Evolutionary conservation across 2,888 invertebrate species (phyloP).

Genomic region (Aricia artaxerxes): DNA sequence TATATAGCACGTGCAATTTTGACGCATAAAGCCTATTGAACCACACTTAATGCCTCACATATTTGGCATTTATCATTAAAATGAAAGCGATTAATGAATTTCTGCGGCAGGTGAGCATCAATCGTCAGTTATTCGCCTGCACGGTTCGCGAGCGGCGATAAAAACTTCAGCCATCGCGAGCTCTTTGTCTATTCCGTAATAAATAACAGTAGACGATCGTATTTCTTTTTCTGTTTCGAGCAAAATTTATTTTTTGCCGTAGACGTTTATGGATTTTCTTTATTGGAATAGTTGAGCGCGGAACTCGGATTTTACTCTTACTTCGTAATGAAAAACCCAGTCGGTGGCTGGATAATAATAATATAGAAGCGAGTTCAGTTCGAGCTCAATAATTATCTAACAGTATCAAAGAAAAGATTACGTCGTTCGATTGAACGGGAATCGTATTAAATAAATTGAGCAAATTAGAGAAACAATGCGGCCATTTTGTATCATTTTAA

Average conservation of each 20-base stretch:
- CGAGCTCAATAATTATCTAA: slow-evolving; percentile 12
- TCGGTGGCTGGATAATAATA: background rate
- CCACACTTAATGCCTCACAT: background rate
- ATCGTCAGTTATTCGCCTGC: background rate
- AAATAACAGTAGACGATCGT: slow-evolving; percentile 10
- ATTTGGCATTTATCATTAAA: background rate
- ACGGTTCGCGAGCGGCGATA: background rate
- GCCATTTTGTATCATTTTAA: background rate
- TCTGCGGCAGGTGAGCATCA: background rate
- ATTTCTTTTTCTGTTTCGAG: slow-evolving; percentile 28
- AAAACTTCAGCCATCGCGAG: background rate
- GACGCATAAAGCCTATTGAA: background rate
- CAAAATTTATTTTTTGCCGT: slow-evolving; percentile 22
- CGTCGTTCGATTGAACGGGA: background rate
- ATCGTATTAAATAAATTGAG: slow-evolving; percentile 16
- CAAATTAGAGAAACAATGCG: background rate
- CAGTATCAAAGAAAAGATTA: background rate
- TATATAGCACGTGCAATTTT: background rate
- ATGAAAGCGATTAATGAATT: background rate
- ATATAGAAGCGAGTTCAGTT: slow-evolving; percentile 1
- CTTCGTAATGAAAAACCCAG: slow-evolving; percentile 3
- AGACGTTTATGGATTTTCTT: slow-evolving; percentile 17
- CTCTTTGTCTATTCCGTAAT: slow-evolving; percentile 27
- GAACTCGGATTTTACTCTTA: slow-evolving; percentile 12
- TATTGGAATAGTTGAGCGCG: slow-evolving; percentile 3